Conservation (phyloP, 2,888 invertebrate species). For the Pristionchus maxplancki region DNA sequence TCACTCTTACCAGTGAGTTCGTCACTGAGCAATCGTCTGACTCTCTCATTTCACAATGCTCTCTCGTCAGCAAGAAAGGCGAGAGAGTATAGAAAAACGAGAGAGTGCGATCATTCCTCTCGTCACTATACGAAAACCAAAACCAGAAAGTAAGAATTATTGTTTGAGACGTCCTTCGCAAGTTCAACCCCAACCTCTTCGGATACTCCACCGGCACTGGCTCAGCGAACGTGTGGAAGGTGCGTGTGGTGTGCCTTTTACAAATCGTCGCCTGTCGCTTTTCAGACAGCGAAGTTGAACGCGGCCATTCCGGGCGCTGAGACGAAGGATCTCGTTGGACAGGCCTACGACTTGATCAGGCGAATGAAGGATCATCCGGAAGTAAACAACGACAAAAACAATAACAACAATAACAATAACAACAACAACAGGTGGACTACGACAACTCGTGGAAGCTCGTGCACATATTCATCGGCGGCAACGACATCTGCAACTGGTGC, state of each 20-base stretch:
- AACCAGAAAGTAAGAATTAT: neutral
- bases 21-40: neutral
- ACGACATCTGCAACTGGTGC: conserved; percentile 64
- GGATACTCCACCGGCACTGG: conserved; percentile 77
- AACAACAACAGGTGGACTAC: conserved; percentile 56
- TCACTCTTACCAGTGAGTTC: conserved; percentile 65
- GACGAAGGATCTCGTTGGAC: conserved; percentile 62
- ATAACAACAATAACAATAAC: conserved; percentile 52
- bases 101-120: too few relatives aligned
- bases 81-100: too few relatives aligned
- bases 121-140: too few relatives aligned
- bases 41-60: neutral
- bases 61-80: too few relatives aligned
- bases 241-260: conserved; percentile 15
- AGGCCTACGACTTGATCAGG: conserved; percentile 65
- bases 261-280: neutral
- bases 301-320: conserved; percentile 70
- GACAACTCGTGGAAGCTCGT: conserved; percentile 71
- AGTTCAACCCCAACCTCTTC: conserved; percentile 84
- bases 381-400: conserved; percentile 35
- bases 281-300: conserved; percentile 60
- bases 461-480: conserved; percentile 70
- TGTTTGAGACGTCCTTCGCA: conserved; percentile 83
- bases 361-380: conserved; percentile 64
- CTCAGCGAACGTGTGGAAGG: conserved; percentile 70